Evolutionary conservation across 2,797 vertebrate species (phyloP).

Genomic region (Hylomyscus alleni): DNA sequence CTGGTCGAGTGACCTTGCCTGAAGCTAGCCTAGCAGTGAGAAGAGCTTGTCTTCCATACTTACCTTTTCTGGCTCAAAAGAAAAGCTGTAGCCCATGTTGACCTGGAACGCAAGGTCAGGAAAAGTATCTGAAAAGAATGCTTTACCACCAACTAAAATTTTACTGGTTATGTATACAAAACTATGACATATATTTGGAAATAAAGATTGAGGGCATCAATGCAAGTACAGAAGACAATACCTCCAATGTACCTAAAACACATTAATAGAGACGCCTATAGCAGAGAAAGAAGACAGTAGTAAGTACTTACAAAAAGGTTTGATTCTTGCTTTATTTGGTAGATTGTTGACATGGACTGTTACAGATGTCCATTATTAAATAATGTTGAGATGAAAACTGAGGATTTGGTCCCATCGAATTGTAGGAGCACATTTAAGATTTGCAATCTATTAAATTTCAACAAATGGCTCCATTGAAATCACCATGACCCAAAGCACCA

Average conservation of each 20-base stretch:
- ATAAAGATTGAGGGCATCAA: neutral
- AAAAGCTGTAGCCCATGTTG: neutral
- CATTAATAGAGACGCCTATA: neutral
- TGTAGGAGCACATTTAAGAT: neutral
- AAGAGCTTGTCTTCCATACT: neutral
- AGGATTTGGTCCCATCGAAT: neutral
- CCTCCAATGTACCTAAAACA: neutral
- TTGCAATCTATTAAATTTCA: neutral
- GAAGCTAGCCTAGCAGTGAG: neutral
- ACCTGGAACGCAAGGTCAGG: neutral
- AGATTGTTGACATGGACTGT: neutral
- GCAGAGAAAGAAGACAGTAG: neutral
- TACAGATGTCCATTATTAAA: neutral
- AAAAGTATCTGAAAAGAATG: conserved; percentile 1
- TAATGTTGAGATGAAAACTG: neutral
- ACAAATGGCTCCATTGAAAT: neutral
- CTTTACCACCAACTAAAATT: neutral
- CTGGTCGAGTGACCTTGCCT: neutral
- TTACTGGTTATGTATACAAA: neutral
- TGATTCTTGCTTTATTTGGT: neutral
- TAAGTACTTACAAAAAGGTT: neutral
- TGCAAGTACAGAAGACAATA: neutral
- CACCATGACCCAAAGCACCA: neutral
- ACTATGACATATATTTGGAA: neutral
- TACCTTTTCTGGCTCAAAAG: neutral